Base-by-base conservation (phyloP, 1,140 invertebrate genomes). In the Lamellibrachia luymesi region DNA sequence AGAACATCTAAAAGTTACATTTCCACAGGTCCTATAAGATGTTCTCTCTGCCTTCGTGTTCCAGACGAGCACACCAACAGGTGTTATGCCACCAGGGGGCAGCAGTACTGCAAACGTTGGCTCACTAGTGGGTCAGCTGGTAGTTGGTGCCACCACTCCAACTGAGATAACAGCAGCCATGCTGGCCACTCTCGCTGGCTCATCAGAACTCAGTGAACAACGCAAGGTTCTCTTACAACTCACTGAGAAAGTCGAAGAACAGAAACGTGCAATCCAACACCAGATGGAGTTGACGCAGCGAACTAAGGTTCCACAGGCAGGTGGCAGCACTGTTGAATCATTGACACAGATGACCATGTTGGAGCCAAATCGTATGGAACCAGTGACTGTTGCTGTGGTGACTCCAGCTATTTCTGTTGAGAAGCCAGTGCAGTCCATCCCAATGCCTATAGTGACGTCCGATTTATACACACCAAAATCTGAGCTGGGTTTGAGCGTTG, bases 211-310 rank as follows among this genome's bases (percentile, higher is more conserved):
- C 8, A 92, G 27, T n/a, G 92, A 92, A 27, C 92, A 92, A 13
- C 50, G 52, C 50, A 92, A 52, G 50, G 27, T 92, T 10, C 92
- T 92, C 27, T 13, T 52, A 13, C 27, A 92, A 50, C 92, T 92
- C 27, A 92, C 50, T 2, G 51, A 92, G 52, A 92, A 92, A n/a
- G 92, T 92, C 10, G 92, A 92, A 50, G 92, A 92, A 92, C 92
- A 92, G 92, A 92, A 56, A 92, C 92, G 51, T 50, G 27, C 52
- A 13, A 51, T 92, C 27, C 50, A 92, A 50, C 50, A 52, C 0
- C 92, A 92, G 51, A 92, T 38, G 51, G 7, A 92, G 91, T n/a
- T 91, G 91, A 91, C 49, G 27, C 38, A 91, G 49, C 38, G 27
- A 91, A 91, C 38, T n/a, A 91, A 91, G 17, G 4, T 22, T 22